phyloP scores from a whole-genome alignment of 2,797 vertebrate species.

The Coccyzus lansbergi region DNA sequence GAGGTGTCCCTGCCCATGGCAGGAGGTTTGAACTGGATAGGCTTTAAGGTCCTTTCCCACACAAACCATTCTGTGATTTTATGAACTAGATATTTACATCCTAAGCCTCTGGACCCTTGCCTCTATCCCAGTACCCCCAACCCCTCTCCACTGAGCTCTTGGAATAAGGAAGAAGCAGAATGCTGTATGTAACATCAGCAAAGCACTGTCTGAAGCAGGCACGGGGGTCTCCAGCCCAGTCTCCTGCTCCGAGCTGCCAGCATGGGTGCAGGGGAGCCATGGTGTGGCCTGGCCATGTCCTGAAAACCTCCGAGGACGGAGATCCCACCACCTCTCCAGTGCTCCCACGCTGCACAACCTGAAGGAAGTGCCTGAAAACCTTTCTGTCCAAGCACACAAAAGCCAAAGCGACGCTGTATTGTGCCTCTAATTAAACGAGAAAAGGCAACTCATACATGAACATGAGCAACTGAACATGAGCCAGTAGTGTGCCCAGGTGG shows the following conservation, averaged over 20 bases:
- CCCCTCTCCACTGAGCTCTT: background rate
- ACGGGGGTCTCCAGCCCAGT: background rate
- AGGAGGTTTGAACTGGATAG: too few species aligned
- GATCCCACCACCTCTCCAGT: background rate
- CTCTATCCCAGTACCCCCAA: background rate
- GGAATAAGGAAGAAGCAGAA: background rate
- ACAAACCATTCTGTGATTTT: too few species aligned
- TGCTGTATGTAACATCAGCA: background rate
- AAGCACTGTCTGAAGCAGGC: background rate
- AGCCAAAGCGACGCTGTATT: fast-evolving
- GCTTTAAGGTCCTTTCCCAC: too few species aligned
- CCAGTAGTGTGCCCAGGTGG: too few species aligned
- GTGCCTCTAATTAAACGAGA: background rate
- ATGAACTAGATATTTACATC: background rate
- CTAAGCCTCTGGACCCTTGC: background rate
- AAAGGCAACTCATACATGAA: background rate
- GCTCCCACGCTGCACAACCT: fast-evolving
- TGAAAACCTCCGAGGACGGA: background rate
- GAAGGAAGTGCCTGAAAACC: background rate
- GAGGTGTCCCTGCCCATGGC: too few species aligned
- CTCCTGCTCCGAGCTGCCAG: background rate
- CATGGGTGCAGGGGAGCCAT: fast-evolving
- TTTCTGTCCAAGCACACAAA: background rate
- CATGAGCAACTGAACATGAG: too few species aligned
- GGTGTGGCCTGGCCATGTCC: background rate